phyloP scores from a whole-genome alignment of 2,113 vertebrate genomes.

The Lycocorax pyrrhopterus region DNA sequence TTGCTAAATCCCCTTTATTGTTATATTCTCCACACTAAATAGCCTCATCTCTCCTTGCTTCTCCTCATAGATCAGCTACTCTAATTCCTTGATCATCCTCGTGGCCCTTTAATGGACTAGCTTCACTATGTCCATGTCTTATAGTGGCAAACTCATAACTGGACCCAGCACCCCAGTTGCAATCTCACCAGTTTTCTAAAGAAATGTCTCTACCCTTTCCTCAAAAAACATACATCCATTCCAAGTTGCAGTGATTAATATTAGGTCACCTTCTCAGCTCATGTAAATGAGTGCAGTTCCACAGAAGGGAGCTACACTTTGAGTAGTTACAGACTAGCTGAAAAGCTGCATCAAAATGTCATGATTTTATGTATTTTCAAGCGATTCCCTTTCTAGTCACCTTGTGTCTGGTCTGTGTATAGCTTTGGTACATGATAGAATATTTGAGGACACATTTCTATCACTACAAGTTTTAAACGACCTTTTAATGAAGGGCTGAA shows the following conservation, averaged over 20 bases:
- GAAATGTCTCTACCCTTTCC: neutral
- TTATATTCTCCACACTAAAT: neutral
- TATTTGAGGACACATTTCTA: neutral
- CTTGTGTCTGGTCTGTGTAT: neutral
- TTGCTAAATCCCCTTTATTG: neutral
- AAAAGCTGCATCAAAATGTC: neutral
- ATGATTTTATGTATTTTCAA: neutral
- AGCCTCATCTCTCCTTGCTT: neutral
- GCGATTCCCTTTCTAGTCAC: neutral
- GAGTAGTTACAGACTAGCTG: neutral
- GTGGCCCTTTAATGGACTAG: neutral
- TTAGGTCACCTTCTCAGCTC: neutral
- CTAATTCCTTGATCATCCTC: neutral
- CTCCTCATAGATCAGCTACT: neutral
- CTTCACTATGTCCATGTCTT: neutral
- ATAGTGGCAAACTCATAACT: neutral
- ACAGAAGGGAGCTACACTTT: neutral
- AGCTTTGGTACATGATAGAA: neutral
- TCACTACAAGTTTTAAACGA: neutral
- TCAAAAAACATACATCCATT: neutral
- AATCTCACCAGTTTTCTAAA: neutral
- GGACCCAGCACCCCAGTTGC: neutral
- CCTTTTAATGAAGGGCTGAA: slow-evolving; percentile 18
- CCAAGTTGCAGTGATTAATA: neutral
- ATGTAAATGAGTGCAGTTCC: neutral